Evolutionary conservation across 92 coral and sea anemone species (phyloP), one percentile per base, ranked within the genome.

Genomic region (Parazoanthus darwini): DNA sequence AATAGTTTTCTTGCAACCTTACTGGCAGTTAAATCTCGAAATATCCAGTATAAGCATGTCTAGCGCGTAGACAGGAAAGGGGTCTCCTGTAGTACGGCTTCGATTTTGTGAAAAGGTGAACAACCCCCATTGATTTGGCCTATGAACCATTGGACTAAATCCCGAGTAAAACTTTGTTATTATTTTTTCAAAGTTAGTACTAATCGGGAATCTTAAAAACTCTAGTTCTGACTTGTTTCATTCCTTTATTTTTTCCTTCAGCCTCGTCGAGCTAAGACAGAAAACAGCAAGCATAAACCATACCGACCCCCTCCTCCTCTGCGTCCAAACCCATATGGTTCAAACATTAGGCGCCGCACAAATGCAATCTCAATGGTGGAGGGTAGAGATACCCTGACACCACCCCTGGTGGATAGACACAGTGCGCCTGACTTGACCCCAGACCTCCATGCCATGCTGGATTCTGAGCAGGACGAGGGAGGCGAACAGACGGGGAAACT

Each of bases 241-340:
- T 16, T 38, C 6, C 54, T 0, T 65, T 39, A 16, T 42, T 3
- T 54, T 29, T 85, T 86, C 44, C 22, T 22, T 54, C 81, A 86
- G 79, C 74, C 71, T 66, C 92, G 93, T 39, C 88, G 78, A 65
- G 82, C 91, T 22, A 91, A 91, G 54, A 54, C 88, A 14, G 92
- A 93, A 71, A 25, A 59, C 50, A 46, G 85, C 16, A 48, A 87
- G 18, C 88, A 85, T 25, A 89, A 63, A 39, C 93, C 94, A 6
- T 88, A 93, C 23, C 95, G 94, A 5, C 91, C 91, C 33, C 98
- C 98, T 8, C 95, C 96, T 51, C 97, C 98, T 2, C 94, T 94
- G 25, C 95, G 95, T 58, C 95, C 95, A 18, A 86, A 79, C 37
- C 92, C 94, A 44, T 85, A 79, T 26, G 38, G 75, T 36, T 79